Conservation (phyloP, 2,113 vertebrate genomes). For the Carlito syrichta region DNA sequence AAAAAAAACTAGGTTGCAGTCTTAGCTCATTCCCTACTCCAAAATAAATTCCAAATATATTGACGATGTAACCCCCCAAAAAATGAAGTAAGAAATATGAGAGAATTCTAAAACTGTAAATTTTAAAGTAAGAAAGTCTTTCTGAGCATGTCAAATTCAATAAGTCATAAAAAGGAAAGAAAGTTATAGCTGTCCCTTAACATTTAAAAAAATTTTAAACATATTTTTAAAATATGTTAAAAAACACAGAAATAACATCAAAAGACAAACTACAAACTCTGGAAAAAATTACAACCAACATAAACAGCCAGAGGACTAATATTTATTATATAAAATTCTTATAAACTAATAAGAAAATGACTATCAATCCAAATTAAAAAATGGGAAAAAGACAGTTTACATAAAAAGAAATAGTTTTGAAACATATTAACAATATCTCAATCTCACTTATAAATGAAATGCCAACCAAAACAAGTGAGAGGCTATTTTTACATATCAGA, state of each 20-base stretch:
- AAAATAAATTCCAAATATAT: conserved; percentile 28
- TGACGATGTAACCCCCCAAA: background rate
- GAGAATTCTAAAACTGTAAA: conserved; percentile 6
- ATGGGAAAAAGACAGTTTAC: background rate
- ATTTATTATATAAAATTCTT: background rate
- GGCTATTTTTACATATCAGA: background rate
- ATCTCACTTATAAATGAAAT: background rate
- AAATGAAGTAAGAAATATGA: background rate
- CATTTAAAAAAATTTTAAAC: background rate
- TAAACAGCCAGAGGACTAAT: background rate
- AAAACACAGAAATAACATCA: conserved; percentile 20
- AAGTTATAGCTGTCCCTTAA: background rate
- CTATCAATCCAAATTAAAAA: background rate
- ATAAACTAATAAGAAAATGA: background rate
- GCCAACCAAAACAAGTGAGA: background rate
- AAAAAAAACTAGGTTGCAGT: background rate
- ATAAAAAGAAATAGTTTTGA: background rate
- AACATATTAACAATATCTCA: background rate
- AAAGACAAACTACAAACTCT: background rate
- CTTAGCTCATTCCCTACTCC: conserved; percentile 6
- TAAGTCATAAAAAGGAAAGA: background rate
- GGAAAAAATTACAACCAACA: background rate
- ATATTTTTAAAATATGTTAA: background rate
- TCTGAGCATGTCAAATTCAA: background rate
- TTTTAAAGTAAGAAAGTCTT: background rate